A percentile compares a stretch with the other conserved stretches of the same genome.
Evolutionary conservation across 2,888 invertebrate genomes (phyloP).

Genomic region (Cryptocephalus primarius): DNA sequence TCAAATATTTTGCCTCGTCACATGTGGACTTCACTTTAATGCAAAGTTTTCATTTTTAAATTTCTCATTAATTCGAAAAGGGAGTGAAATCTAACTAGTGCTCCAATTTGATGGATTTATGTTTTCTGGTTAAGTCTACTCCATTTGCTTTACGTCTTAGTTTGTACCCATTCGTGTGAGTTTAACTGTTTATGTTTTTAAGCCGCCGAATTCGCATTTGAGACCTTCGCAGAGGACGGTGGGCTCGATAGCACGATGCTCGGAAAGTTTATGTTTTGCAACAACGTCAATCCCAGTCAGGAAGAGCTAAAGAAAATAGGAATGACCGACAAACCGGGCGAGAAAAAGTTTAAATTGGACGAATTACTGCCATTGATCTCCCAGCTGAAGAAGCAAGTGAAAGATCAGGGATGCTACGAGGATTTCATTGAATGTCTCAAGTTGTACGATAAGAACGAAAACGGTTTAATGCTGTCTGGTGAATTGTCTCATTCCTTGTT

Average conservation of each 20-base stretch:
- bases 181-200: slow-evolving; percentile 3
- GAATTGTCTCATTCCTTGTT: slow-evolving; percentile 92
- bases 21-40: too few species aligned
- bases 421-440: slow-evolving; percentile 99
- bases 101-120: too few species aligned
- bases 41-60: too few species aligned
- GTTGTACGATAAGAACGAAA: slow-evolving; percentile 96
- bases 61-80: too few species aligned
- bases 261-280: slow-evolving; percentile 82
- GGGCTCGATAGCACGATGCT: slow-evolving; percentile 82
- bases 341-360: slow-evolving; percentile 84
- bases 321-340: slow-evolving; percentile 66
- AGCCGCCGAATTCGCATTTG: slow-evolving; percentile 29
- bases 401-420: slow-evolving; percentile 91
- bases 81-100: too few species aligned
- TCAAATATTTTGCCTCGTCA: too few species aligned
- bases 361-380: slow-evolving; percentile 96
- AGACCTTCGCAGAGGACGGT: slow-evolving; percentile 56
- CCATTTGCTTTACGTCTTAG: too few species aligned
- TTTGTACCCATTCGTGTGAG: too few species aligned
- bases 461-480: slow-evolving; percentile 89
- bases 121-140: too few species aligned
- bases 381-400: slow-evolving; percentile 78
- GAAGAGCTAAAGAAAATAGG: slow-evolving; percentile 87
- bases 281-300: slow-evolving; percentile 89